Evolutionary conservation across 2,797 vertebrate species (phyloP).

Genomic region (Alcedo atthis): DNA sequence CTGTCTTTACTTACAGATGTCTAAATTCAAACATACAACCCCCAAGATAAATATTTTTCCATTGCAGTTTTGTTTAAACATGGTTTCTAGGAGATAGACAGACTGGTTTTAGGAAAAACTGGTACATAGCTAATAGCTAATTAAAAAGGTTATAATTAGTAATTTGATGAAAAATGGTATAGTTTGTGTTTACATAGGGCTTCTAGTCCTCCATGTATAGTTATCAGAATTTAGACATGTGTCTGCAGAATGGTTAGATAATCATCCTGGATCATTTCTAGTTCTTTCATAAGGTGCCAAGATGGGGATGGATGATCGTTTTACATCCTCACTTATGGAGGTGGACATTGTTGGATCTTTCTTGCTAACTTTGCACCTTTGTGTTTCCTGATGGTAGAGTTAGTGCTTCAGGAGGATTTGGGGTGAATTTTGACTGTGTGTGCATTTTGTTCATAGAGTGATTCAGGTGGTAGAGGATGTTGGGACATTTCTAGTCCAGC

Average conservation of each 20-base stretch:
- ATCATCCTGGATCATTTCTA: no score
- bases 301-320: no score
- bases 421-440: not conserved
- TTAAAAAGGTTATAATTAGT: not conserved
- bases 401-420: not conserved
- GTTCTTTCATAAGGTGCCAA: no score
- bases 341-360: no score
- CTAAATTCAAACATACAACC: not conserved
- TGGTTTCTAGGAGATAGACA: not conserved
- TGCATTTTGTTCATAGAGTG: not conserved
- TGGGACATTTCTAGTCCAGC: not conserved
- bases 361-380: no score
- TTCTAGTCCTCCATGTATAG: no score
- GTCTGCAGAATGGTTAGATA: no score
- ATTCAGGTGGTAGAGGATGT: not conserved
- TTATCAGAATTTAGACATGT: no score
- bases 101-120: not conserved
- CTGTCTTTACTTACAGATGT: not conserved
- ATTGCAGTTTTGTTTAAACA: not conserved
- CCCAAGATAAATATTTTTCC: conserved; percentile 2
- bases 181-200: no score
- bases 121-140: not conserved
- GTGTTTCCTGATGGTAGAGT: no score
- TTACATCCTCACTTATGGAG: no score
- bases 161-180: no score